Percentiles rank a stretch among this genome's conserved stretches.
phyloP scores from a whole-genome alignment of 2,797 vertebrate species.

The Chaetophractus vellerosus region DNA sequence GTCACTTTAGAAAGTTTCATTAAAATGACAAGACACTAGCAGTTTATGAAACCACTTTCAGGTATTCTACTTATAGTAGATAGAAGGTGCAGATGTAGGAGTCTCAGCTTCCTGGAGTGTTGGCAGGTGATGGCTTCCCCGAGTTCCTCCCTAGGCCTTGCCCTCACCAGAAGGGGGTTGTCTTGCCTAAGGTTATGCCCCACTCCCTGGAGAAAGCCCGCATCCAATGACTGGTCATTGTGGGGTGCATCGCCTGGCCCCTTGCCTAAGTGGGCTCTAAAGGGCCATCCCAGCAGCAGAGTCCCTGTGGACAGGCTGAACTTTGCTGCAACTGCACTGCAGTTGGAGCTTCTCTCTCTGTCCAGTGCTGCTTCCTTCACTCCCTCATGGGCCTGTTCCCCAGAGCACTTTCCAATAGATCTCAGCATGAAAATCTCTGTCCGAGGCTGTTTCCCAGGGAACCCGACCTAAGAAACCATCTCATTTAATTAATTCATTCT shows the following conservation, averaged over 20 bases:
- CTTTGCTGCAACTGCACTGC: not conserved
- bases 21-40: not conserved
- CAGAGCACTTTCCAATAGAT: not conserved
- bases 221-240: not conserved
- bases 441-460: not conserved
- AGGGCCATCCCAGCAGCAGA: not conserved
- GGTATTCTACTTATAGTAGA: too few relatives aligned
- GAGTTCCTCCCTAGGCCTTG: too few relatives aligned
- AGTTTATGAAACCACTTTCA: not conserved
- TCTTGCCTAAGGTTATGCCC: not conserved
- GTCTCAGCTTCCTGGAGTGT: too few relatives aligned
- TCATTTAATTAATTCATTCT: not conserved
- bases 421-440: not conserved
- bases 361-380: not conserved
- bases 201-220: not conserved
- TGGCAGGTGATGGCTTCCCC: too few relatives aligned
- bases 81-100: not conserved
- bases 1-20: not conserved
- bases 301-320: not conserved
- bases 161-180: not conserved
- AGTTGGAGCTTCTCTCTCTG: not conserved
- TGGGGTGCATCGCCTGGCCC: too few relatives aligned
- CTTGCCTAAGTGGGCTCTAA: not conserved
- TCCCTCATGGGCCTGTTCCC: too few relatives aligned
- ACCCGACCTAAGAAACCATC: not conserved